Conservation (phyloP, 2,888 invertebrate species). For the Trissolcus brochymenae region DNA sequence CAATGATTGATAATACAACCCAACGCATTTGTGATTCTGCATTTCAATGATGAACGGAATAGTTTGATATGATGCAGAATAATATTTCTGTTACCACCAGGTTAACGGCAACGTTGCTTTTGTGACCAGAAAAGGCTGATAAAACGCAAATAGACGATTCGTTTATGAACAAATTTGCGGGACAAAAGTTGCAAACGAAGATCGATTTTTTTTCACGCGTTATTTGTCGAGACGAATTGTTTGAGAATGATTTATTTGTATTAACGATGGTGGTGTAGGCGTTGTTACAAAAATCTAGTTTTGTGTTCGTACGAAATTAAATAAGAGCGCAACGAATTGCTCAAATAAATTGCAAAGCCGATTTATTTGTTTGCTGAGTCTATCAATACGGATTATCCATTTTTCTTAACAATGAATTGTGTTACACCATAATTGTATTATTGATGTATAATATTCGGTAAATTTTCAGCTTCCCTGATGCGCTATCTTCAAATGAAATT, state of each 20-base stretch:
- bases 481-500: constrained; percentile 38
- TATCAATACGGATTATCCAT: constrained; percentile 24
- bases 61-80: too few relatives aligned
- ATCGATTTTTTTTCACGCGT: constrained; percentile 26
- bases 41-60: too few relatives aligned
- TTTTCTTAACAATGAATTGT: constrained; percentile 10
- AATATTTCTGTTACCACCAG: too few relatives aligned
- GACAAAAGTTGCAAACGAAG: constrained; percentile 36
- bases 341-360: constrained; percentile 11
- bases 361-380: constrained; percentile 14
- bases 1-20: too few relatives aligned
- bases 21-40: too few relatives aligned
- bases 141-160: constrained; percentile 40
- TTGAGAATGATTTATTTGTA: constrained; percentile 38
- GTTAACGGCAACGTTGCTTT: constrained; percentile 4
- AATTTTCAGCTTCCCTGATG: constrained; percentile 7
- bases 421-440: not conserved
- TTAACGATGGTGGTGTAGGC: constrained; percentile 5
- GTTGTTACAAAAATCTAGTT: constrained; percentile 9
- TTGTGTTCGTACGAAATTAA: constrained; percentile 13
- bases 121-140: not conserved
- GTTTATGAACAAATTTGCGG: constrained; percentile 18
- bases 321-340: constrained; percentile 8
- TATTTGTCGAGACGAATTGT: constrained; percentile 22
- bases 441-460: constrained; percentile 11